Conservation (phyloP, 2,113 vertebrate genomes). For the western clawed frog (Xenopus tropicalis) region UCB_Xtro_10.0 CM004445.2:85725001-85725500, state of each 20-base stretch:
- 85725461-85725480: background rate
- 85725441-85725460: background rate
- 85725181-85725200: conserved; percentile 5
- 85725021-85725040: conserved; percentile 32
- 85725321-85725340: conserved; percentile 18
- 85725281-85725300: conserved; percentile 20
- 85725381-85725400: background rate
- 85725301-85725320: conserved; percentile 26
- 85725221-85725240: conserved; percentile 19
- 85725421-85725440: background rate
- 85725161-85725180: background rate
- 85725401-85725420: background rate
- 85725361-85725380: background rate
- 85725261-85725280: background rate
- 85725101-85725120: background rate
- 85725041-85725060: background rate
- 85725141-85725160: conserved; percentile 5
- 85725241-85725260: conserved; percentile 8
- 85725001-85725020: conserved; percentile 49
- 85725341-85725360: conserved; percentile 1
- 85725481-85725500: background rate
- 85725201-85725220: conserved; percentile 14
- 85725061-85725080: conserved; percentile 12
- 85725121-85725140: background rate
- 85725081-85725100: background rate